Base-by-base conservation (phyloP, 2,888 invertebrate species). In the Lepetodrilus schrolli region DNA sequence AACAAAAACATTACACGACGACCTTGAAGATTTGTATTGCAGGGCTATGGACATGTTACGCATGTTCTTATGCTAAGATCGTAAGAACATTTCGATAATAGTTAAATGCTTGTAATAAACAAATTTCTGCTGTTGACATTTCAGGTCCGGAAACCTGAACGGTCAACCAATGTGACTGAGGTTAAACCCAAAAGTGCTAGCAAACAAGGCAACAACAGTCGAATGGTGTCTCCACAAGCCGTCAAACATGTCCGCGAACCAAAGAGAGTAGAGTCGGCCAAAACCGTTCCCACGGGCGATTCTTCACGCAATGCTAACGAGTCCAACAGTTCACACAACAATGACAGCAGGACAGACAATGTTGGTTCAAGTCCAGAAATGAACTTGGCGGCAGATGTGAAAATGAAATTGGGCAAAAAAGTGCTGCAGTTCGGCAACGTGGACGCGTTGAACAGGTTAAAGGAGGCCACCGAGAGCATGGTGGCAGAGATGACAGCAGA, bases 401-500 rank as follows among this genome's bases (percentile, higher is more conserved):
- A 30, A n/a, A 51, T 10, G 2, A n/a, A n/a, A 43, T 17, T 34
- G 8, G 58, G 13, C n/a, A 58, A 58, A 34, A 58, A 58, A 30
- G 34, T 58, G 8, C 21, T 26, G 10, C 37, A 17, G n/a, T 21
- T 68, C n/a, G 43, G 50, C 2, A 48, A 43, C 4, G 48, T 20
- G 20, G 85, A 84, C 71, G 81, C 84, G 4, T 71, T 85, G 38
- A 80, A 82, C 34, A 72, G 81, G 68, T 66, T 91, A 72, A 89
- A 90, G 79, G 89, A 90, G 88, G 94, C 93, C 50, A 94, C 94
- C 0, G 93, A 94, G 83, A 94, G 94, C 86, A 92, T 95, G 84
- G 94, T 95, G 8, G 94, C 94, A 4, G 95, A 94, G 88, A 91
- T 95, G 80, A 94, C 95, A 80, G 94, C 94, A 74, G 95, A 95